Evolutionary conservation across 2,113 vertebrate genomes (phyloP).

Genomic region (Jacana jacana): DNA sequence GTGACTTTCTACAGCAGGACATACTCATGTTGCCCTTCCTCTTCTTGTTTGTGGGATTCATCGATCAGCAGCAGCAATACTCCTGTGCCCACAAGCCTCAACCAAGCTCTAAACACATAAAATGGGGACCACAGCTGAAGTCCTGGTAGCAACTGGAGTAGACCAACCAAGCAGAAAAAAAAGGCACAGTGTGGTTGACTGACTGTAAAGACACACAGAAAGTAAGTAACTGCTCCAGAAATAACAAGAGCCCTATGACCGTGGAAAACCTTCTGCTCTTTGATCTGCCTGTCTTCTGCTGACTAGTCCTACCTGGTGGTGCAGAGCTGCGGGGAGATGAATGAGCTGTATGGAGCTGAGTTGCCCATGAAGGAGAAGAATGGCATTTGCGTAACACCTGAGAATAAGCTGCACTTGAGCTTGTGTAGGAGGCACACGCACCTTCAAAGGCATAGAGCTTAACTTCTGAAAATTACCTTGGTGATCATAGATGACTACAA

Average conservation of each 20-base stretch:
- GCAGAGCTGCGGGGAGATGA: not conserved
- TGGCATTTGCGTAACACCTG: not conserved
- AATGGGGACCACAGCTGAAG: not conserved
- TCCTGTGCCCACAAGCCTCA: not conserved
- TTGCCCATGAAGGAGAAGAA: not conserved
- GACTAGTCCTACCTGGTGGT: not conserved
- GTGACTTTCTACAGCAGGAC: not conserved
- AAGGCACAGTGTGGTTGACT: not conserved
- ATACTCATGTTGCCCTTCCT: rapidly evolving
- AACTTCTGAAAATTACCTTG: not conserved
- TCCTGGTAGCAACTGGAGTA: not conserved
- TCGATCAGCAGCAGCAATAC: not conserved
- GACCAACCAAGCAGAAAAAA: not conserved
- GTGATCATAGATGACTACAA: rapidly evolving
- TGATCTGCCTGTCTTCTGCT: not conserved
- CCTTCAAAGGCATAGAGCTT: not conserved
- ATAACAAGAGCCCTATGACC: not conserved
- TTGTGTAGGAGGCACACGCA: not conserved
- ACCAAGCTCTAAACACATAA: not conserved
- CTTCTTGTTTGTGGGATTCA: not conserved
- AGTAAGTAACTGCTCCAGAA: not conserved
- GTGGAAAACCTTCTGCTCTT: not conserved
- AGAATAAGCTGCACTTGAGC: not conserved
- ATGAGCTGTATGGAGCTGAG: not conserved
- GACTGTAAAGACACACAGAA: not conserved